Evolutionary conservation across 2,797 vertebrate species (phyloP), one percentile per base, ranked within the genome.

Genomic region (Discoglossus pictus): DNA sequence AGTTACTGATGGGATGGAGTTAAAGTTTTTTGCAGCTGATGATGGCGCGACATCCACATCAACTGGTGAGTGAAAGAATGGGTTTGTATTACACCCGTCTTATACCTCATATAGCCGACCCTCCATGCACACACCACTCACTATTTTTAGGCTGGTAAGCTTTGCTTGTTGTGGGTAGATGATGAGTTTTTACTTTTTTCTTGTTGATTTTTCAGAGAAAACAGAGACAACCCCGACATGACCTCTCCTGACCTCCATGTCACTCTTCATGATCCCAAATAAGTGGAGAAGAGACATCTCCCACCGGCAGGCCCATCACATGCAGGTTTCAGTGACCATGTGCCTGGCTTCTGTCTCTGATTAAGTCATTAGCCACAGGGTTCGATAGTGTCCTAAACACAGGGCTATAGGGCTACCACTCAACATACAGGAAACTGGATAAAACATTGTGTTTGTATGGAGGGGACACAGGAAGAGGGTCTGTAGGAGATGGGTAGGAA

Each of bases 141-240:
- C 9, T 4, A n/a, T n/a, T n/a, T n/a, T n/a, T n/a, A n/a, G n/a
- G n/a, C 11, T 10, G 25, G n/a, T 13, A 6, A 4, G 2, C 6
- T 10, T 16, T 10, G 9, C 27, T 31, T 8, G 8, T 31, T 31
- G 27, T 31, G 8, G 27, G 27, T 31, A 31, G 27, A 31, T 31
- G 27, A 31, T 31, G 4, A 31, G 27, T 31, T 31, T 4, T 18
- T 24, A 1, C 34, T 7, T 51, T 20, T 25, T 18, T 11, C 12
- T 9, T 43, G 7, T 40, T 31, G 10, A 1, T 36, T 68, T n/a
- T 52, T 21, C 53, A 93, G 91, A 92, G 1, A 89, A 90, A 73
- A 79, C 80, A 16, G 87, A 88, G 77, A 83, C 71, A 70, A 80
- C 83, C 12, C 87, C 87, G 56, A 91, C 90, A 80, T 92, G 87